phyloP scores from a whole-genome alignment of 2,797 vertebrate genomes.

The Acanthurus tractus region DNA sequence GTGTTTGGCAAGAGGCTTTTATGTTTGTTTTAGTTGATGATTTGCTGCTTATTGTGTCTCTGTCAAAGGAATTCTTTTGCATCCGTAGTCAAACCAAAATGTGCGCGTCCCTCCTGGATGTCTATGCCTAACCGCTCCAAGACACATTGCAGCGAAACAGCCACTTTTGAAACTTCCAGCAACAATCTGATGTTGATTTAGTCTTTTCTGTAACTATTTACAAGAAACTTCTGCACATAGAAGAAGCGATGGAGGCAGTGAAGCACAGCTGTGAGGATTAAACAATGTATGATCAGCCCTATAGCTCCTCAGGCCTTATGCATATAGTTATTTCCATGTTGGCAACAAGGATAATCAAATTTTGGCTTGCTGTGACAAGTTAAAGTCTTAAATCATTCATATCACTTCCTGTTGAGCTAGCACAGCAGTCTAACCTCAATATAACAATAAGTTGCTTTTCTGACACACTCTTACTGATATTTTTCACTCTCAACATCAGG shows the following conservation, averaged over 20 bases:
- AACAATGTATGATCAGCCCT: conserved; percentile 48
- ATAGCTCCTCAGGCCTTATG: conserved; percentile 29
- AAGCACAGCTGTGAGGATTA: conserved; percentile 63
- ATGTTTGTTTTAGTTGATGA: conserved; percentile 74
- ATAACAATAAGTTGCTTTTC: conserved; percentile 58
- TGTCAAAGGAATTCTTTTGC: conserved; percentile 68
- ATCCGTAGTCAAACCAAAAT: conserved; percentile 58
- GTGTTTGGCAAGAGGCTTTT: conserved; percentile 75
- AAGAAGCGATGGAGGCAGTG: conserved; percentile 38
- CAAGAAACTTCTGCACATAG: conserved; percentile 57
- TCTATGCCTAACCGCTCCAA: conserved; percentile 63
- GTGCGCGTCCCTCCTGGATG: conserved; percentile 34
- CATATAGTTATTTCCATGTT: conserved; percentile 60
- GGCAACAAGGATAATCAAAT: conserved; percentile 53
- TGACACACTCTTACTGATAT: conserved; percentile 55
- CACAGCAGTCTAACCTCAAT: conserved; percentile 60
- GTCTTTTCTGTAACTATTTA: conserved; percentile 62
- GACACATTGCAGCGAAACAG: conserved; percentile 27
- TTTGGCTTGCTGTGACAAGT: conserved; percentile 44
- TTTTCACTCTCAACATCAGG: conserved; percentile 48
- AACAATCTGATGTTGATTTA: conserved; percentile 70
- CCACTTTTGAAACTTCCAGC: conserved; percentile 63
- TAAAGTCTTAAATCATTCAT: conserved; percentile 43
- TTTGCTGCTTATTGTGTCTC: conserved; percentile 70
- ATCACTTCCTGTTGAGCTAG: conserved; percentile 43